Evolutionary conservation across 2,797 vertebrate genomes (phyloP).

Genomic region (Otolemur crassicaudatus): DNA sequence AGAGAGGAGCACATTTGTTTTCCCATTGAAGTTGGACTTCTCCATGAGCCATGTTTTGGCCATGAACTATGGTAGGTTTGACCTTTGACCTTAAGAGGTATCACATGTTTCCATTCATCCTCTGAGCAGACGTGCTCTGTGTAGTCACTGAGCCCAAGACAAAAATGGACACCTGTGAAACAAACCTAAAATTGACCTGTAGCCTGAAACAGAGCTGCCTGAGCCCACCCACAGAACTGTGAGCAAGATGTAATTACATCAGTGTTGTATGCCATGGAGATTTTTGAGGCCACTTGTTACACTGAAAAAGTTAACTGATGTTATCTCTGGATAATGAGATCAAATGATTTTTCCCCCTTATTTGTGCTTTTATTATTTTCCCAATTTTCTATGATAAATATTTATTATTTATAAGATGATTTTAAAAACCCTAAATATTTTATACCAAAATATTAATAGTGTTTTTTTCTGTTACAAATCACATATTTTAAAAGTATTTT

Average conservation of each 20-base stretch:
- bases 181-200: not conserved
- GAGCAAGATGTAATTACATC: not conserved
- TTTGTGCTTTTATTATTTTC: not conserved
- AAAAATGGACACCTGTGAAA: not conserved
- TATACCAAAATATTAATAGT: not conserved
- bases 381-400: not conserved
- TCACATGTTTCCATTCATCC: not conserved
- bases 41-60: not conserved
- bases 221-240: not conserved
- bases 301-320: not conserved
- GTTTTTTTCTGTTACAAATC: not conserved
- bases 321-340: not conserved
- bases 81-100: not conserved
- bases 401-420: not conserved
- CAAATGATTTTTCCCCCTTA: not conserved
- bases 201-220: not conserved
- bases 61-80: not conserved
- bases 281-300: not conserved
- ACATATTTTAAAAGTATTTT: slow-evolving; percentile 18
- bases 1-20: not conserved
- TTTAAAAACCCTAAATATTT: not conserved
- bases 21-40: not conserved
- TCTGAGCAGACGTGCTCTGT: not conserved
- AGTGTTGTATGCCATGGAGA: not conserved
- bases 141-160: slow-evolving; percentile 2